These are phyloP conservation scores for Dasyurus viverrinus DNA, from an alignment of 2,113 vertebrate species.

Conservation along the genomic window DNA sequence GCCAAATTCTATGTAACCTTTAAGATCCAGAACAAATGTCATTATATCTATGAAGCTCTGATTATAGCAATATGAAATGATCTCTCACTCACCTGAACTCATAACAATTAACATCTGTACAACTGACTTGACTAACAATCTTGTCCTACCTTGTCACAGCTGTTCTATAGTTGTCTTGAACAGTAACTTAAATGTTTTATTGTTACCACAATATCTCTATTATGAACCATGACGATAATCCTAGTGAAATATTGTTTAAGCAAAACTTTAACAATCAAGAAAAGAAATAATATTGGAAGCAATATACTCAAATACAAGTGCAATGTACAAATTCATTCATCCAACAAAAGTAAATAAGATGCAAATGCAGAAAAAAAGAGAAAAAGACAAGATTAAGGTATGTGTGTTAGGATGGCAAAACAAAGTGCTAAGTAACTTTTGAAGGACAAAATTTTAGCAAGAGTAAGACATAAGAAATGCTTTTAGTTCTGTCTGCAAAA, in stretches of 20 bases:
- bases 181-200: slow-evolving; percentile 66
- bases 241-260: slow-evolving; percentile 16
- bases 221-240: slow-evolving; percentile 44
- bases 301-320: background rate
- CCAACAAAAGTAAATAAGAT: background rate
- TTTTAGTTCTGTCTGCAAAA: background rate
- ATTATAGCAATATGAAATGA: slow-evolving; percentile 39
- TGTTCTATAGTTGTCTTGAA: slow-evolving; percentile 56
- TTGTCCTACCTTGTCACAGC: slow-evolving; percentile 32
- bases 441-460: background rate
- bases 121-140: slow-evolving; percentile 51
- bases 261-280: slow-evolving; percentile 52
- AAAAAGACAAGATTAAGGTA: background rate
- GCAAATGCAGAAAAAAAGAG: background rate
- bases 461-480: background rate
- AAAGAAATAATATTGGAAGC: slow-evolving; percentile 42
- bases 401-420: background rate
- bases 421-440: background rate
- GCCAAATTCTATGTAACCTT: background rate
- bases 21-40: slow-evolving; percentile 21
- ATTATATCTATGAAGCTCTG: background rate
- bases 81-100: slow-evolving; percentile 32
- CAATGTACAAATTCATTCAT: background rate
- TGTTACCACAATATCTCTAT: slow-evolving; percentile 54
- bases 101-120: slow-evolving; percentile 35